Conservation (phyloP, 2,888 invertebrate species). For the Eupelmus urozonus region DNA sequence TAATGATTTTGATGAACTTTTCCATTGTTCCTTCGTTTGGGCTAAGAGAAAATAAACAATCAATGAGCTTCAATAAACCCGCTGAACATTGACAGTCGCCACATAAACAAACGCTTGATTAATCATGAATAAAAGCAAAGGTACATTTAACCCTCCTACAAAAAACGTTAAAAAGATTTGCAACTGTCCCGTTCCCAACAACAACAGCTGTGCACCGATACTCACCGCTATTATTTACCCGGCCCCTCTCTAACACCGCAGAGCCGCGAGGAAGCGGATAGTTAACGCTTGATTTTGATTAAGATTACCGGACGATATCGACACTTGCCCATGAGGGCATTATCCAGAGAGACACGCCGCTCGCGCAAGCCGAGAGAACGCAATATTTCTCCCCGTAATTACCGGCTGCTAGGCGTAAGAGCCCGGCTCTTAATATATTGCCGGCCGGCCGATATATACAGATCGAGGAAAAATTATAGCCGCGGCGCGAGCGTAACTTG, state of each 20-base stretch:
- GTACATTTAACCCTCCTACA: too few species aligned
- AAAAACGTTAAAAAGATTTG: too few species aligned
- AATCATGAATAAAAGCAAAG: too few species aligned
- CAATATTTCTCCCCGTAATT: conserved; percentile 53
- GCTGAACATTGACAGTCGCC: too few species aligned
- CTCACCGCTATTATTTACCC: conserved; percentile 51
- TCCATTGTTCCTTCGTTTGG: too few species aligned
- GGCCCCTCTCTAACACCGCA: too few species aligned
- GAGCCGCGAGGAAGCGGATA: conserved; percentile 55
- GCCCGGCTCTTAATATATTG: conserved; percentile 50
- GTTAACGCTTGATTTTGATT: conserved; percentile 59
- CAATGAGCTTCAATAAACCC: too few species aligned
- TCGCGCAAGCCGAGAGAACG: not conserved
- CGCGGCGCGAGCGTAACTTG: conserved; percentile 16
- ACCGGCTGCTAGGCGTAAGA: conserved; percentile 27
- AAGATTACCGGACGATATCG: conserved; percentile 49
- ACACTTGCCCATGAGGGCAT: not conserved
- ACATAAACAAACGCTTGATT: too few species aligned
- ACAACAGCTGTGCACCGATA: conserved; percentile 2
- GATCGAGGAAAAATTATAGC: conserved; percentile 48
- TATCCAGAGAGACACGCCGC: not conserved
- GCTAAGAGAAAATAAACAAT: too few species aligned
- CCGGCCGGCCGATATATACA: not conserved
- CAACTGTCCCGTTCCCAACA: too few species aligned
- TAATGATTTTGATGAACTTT: too few species aligned